phyloP scores from a whole-genome alignment of 2,888 invertebrate genomes.

The Scrobipalpa costella region DNA sequence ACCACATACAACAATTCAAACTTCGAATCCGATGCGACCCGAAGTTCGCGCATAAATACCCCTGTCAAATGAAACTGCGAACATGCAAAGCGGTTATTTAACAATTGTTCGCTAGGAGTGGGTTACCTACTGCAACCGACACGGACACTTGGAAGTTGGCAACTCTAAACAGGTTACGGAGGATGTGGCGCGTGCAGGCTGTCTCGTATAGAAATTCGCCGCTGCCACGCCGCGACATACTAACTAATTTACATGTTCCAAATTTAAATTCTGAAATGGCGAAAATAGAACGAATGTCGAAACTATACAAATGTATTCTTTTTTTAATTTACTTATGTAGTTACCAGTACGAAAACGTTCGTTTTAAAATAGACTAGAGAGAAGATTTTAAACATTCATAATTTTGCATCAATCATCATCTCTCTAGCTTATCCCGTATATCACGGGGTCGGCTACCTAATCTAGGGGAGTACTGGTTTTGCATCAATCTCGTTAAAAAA shows the following conservation, averaged over 20 bases:
- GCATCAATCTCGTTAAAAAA: too few relatives aligned
- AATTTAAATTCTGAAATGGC: slow-evolving; percentile 5
- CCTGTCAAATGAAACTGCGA: slow-evolving; percentile 25
- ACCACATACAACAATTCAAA: not conserved
- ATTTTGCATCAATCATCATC: too few relatives aligned
- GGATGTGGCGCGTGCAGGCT: slow-evolving; percentile 33
- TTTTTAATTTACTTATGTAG: too few relatives aligned
- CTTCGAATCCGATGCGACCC: slow-evolving; percentile 16
- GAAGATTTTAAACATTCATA: too few relatives aligned
- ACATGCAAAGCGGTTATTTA: slow-evolving; percentile 30
- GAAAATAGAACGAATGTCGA: not conserved
- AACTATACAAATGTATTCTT: too few relatives aligned
- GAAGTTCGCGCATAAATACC: slow-evolving; percentile 24
- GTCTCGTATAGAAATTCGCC: slow-evolving; percentile 37
- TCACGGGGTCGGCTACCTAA: too few relatives aligned
- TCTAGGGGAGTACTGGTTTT: too few relatives aligned
- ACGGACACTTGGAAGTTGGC: slow-evolving; percentile 49
- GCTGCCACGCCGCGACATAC: slow-evolving; percentile 12
- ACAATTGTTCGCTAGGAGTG: slow-evolving; percentile 17
- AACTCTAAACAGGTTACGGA: slow-evolving; percentile 49
- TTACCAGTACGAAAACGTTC: too few relatives aligned
- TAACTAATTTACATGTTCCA: slow-evolving; percentile 24
- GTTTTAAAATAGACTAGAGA: too few relatives aligned
- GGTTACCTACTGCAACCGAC: slow-evolving; percentile 40
- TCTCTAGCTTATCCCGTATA: too few relatives aligned